Evolutionary conservation across 2,888 invertebrate genomes (phyloP).

Genomic region (Chaetogeoica ovagalla): DNA sequence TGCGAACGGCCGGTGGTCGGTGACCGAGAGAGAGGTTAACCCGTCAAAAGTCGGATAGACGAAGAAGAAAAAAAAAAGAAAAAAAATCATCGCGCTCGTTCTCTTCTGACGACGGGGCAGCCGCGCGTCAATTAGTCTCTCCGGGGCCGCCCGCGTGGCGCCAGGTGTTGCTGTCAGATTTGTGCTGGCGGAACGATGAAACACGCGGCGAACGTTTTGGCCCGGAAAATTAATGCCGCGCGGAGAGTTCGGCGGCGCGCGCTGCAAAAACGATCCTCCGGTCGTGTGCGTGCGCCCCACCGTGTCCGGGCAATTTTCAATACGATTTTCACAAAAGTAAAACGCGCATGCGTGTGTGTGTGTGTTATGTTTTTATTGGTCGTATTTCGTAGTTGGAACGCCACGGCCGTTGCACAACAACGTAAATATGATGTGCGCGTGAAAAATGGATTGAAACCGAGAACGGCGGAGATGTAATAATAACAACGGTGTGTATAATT

Average conservation of each 20-base stretch:
- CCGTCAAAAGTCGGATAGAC: not conserved
- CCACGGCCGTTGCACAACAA: too few species aligned
- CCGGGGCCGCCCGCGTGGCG: slow-evolving; percentile 16
- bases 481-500: too few species aligned
- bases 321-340: too few species aligned
- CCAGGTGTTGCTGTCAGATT: slow-evolving; percentile 52
- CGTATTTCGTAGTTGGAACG: too few species aligned
- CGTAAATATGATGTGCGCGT: too few species aligned
- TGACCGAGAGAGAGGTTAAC: not conserved
- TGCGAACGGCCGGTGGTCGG: not conserved
- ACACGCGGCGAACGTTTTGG: slow-evolving; percentile 36
- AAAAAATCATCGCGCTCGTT: not conserved
- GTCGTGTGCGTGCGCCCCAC: not conserved
- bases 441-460: too few species aligned
- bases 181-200: slow-evolving; percentile 38
- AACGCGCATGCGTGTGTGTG: not conserved
- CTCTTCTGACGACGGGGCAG: not conserved
- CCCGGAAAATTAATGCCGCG: slow-evolving; percentile 47
- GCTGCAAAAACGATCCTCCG: not conserved
- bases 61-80: not conserved
- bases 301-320: too few species aligned
- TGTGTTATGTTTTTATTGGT: too few species aligned
- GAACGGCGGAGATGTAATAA: too few species aligned
- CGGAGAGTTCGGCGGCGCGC: too few species aligned
- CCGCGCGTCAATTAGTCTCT: not conserved